These are phyloP conservation scores for Raja brachyura DNA, from an alignment of 2,113 vertebrate species.

Conservation along the genomic window DNA sequence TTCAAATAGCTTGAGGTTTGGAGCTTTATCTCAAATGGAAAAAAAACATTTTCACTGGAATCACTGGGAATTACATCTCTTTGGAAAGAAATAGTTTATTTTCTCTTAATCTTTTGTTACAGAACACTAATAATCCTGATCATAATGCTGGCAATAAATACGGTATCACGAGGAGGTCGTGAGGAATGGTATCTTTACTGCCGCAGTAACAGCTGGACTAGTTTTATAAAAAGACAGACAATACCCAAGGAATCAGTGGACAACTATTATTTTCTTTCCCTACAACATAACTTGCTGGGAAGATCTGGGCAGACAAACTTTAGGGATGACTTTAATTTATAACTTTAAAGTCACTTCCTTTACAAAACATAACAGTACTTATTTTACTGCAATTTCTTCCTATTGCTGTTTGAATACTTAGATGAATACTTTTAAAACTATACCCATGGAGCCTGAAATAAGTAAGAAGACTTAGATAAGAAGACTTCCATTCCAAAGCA, in stretches of 20 bases:
- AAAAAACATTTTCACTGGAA: not conserved
- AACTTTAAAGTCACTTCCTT: not conserved
- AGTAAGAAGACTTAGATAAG: not conserved
- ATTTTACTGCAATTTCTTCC: too few relatives aligned
- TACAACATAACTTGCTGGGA: not conserved
- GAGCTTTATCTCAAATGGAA: not conserved
- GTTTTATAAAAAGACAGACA: not conserved
- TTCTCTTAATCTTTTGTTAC: not conserved
- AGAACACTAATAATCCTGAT: not conserved
- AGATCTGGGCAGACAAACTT: not conserved
- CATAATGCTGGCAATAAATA: not conserved
- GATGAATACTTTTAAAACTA: not conserved
- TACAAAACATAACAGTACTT: not conserved
- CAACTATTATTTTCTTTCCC: not conserved
- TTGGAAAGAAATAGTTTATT: not conserved
- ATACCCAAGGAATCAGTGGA: not conserved
- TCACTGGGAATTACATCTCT: not conserved
- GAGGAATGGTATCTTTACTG: not conserved
- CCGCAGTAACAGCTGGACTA: not conserved
- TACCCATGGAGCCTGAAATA: not conserved
- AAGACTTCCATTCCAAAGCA: too few relatives aligned
- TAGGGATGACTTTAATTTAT: not conserved
- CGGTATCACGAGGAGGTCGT: not conserved
- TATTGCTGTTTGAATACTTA: not conserved
- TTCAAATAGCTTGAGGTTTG: not conserved